Evolutionary conservation across 2,113 vertebrate species (phyloP).

Genomic region (Phalacrocorax brasilianus): DNA sequence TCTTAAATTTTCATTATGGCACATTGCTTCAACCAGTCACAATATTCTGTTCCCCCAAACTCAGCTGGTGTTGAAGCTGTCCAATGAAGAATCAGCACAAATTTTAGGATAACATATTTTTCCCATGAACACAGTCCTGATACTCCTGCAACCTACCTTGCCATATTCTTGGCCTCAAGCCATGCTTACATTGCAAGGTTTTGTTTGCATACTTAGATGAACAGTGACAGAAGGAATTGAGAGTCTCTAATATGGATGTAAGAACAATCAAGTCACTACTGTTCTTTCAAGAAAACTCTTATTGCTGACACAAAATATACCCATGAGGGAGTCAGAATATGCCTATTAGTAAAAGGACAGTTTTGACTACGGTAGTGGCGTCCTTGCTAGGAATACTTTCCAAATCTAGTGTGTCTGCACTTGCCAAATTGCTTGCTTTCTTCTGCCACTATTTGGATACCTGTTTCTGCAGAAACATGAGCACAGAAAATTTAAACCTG

Average conservation of each 20-base stretch:
- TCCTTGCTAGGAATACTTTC: background rate
- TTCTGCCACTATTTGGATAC: background rate
- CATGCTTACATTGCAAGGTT: background rate
- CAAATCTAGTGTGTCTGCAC: background rate
- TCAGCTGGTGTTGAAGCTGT: background rate
- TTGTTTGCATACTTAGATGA: background rate
- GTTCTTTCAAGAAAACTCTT: background rate
- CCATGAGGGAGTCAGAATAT: background rate
- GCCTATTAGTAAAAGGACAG: background rate
- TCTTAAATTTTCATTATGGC: background rate
- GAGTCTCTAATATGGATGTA: background rate
- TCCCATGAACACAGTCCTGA: background rate
- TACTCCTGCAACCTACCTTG: background rate
- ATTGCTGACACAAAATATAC: background rate
- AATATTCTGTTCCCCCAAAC: background rate
- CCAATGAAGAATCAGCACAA: background rate
- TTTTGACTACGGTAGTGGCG: background rate
- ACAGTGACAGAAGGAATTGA: background rate
- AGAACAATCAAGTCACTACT: background rate
- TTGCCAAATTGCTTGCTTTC: background rate
- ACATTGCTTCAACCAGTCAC: background rate
- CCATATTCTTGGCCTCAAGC: background rate
- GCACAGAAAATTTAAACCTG: background rate
- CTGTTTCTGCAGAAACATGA: background rate
- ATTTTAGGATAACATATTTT: background rate